These are phyloP conservation scores for Pantherophis vulpinus DNA, from an alignment of 2,797 vertebrate species.

Conservation along the genomic window DNA sequence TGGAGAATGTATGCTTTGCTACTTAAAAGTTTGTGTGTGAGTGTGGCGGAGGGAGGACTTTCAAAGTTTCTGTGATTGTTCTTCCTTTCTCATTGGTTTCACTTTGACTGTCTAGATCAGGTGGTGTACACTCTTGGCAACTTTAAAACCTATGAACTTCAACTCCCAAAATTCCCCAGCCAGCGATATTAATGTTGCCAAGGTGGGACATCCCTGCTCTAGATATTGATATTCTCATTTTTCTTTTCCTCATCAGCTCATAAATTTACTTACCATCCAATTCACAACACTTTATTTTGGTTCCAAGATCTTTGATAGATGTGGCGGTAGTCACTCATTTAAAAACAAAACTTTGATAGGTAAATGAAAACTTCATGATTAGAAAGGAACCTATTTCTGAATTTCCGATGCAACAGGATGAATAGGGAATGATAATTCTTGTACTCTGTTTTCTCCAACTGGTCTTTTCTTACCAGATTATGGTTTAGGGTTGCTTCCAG, in stretches of 20 bases:
- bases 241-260: background rate
- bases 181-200: too few species aligned
- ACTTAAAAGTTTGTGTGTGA: background rate
- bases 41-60: background rate
- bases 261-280: background rate
- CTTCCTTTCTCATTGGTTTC: background rate
- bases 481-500: background rate
- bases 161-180: too few species aligned
- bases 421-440: background rate
- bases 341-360: background rate
- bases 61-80: background rate
- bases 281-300: background rate
- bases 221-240: background rate
- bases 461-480: background rate
- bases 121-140: too few species aligned
- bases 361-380: background rate
- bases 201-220: too few species aligned
- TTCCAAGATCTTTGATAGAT: background rate
- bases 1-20: too few species aligned
- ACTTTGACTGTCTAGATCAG: background rate
- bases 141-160: too few species aligned
- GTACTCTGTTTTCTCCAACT: background rate
- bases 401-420: background rate
- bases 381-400: background rate
- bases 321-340: background rate